A percentile compares a stretch with the other conserved stretches of the same genome.
Evolutionary conservation across 2,888 invertebrate species (phyloP).

Genomic region (Melieria omissa): DNA sequence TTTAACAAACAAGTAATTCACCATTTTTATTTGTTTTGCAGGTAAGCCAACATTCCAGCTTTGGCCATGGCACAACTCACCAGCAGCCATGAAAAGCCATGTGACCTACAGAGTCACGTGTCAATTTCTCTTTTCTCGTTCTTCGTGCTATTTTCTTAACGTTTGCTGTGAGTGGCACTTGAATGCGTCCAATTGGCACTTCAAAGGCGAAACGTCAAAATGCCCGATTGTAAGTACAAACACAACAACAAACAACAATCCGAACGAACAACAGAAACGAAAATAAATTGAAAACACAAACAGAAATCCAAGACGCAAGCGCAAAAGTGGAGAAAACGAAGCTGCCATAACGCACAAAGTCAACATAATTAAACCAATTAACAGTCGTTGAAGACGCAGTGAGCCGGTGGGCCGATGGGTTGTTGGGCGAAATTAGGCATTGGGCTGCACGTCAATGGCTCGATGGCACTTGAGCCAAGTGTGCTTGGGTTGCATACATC

Average conservation of each 20-base stretch:
- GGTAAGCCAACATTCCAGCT: no score
- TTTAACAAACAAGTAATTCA: no score
- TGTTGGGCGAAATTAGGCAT: not conserved
- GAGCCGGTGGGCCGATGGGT: not conserved
- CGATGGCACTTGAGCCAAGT: not conserved
- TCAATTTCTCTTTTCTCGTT: no score
- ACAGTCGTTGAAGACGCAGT: constrained; percentile 28
- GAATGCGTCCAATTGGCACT: not conserved
- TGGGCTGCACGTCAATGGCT: not conserved
- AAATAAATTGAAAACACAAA: not conserved
- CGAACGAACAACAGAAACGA: not conserved
- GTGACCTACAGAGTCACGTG: no score
- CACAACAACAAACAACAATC: not conserved
- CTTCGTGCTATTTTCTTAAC: not conserved
- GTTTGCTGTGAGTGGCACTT: not conserved
- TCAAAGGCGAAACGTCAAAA: not conserved
- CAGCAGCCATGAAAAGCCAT: no score
- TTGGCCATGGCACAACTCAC: no score
- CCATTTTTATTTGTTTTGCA: no score
- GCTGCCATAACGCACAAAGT: constrained; percentile 32
- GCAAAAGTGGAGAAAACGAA: not conserved
- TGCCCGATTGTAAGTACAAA: not conserved
- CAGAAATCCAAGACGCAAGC: not conserved
- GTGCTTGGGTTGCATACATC: not conserved
- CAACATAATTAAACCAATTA: constrained; percentile 44